A percentile compares a stretch with the other conserved stretches of the same genome.
Conservation (phyloP, 2,797 vertebrate genomes). For the Helarctos malayanus region DNA sequence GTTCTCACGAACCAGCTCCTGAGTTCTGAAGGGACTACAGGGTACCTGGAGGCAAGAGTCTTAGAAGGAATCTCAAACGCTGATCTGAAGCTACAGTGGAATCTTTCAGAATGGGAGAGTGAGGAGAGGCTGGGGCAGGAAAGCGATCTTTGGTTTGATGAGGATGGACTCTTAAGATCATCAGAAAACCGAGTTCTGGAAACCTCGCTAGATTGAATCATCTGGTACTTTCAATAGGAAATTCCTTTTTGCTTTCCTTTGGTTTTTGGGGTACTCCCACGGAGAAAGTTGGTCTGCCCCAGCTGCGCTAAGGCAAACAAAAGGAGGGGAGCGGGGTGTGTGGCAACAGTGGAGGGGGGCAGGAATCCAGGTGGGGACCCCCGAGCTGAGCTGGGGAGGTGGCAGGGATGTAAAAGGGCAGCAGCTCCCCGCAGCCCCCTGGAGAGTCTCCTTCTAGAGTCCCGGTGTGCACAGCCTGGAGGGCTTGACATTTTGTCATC, state of each 20-base stretch:
- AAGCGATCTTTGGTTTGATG: not conserved
- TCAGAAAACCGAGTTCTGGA: slow-evolving; percentile 24
- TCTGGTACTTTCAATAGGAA: slow-evolving; percentile 59
- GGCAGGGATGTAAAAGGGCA: not conserved
- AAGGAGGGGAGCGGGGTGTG: not conserved
- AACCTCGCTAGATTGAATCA: not conserved
- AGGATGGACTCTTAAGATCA: not conserved
- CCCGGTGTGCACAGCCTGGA: not conserved
- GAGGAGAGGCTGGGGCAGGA: not conserved
- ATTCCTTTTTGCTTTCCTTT: slow-evolving; percentile 57
- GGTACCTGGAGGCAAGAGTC: not conserved
- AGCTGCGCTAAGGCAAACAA: slow-evolving; percentile 45
- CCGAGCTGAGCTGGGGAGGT: not conserved
- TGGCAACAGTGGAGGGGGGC: not conserved
- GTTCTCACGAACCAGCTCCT: not conserved
- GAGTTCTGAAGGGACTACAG: not conserved
- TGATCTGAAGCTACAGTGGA: not conserved
- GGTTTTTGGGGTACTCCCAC: slow-evolving; percentile 47
- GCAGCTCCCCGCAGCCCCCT: not conserved
- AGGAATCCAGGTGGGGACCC: not conserved
- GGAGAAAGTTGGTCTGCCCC: not conserved
- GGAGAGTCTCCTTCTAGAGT: not conserved
- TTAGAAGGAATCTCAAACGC: not conserved
- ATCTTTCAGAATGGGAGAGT: not conserved
- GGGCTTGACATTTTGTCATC: not conserved